Evolutionary conservation across 92 coral and sea anemone species (phyloP), one percentile per base, ranked within the genome.

Genomic region (Palythoa caribaeorum): DNA sequence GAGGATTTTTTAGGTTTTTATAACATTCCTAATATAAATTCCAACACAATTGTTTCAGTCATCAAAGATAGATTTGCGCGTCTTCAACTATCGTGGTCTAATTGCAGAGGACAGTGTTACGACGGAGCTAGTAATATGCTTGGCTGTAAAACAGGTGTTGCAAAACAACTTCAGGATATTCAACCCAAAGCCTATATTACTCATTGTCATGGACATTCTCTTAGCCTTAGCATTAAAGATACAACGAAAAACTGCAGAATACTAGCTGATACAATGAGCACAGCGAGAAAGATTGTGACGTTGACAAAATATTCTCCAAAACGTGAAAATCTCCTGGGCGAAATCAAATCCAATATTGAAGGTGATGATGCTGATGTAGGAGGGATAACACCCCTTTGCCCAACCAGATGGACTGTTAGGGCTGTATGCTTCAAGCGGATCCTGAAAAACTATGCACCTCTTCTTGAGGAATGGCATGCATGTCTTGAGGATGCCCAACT

Each of bases 51-150:
- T 78, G 89, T 40, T 86, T 48, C 90, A 50, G 90, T 70, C 38
- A 90, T 90, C 66, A 50, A 84, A 60, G 90, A 63, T 47, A 68
- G 15, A 55, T 2, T 85, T 39, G 9, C 66, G 48, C 79, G 48
- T 48, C 52, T 86, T 28, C 78, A 79, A 76, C 54, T 91, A 15
- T 88, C 86, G 1, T 17, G 76, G 38, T 78, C 51, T 38, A 28
- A 83, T 40, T 88, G 89, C 28, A 84, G 88, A 36, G 91, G 93
- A 39, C 88, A 91, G 44, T 83, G 91, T 85, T 91, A 80, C 62
- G 91, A 88, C 72, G 93, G 89, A 13, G 87, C 92, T 47, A 91
- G 91, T 48, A 91, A 91, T 53, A 91, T 90, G 93, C 84, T 90
- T 66, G 89, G 89, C 12, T 47, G 52, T 52, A 48, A 37, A 44